These are phyloP conservation scores for Conistra vaccinii DNA, from an alignment of 2,888 invertebrate species.

Conservation along the genomic window DNA sequence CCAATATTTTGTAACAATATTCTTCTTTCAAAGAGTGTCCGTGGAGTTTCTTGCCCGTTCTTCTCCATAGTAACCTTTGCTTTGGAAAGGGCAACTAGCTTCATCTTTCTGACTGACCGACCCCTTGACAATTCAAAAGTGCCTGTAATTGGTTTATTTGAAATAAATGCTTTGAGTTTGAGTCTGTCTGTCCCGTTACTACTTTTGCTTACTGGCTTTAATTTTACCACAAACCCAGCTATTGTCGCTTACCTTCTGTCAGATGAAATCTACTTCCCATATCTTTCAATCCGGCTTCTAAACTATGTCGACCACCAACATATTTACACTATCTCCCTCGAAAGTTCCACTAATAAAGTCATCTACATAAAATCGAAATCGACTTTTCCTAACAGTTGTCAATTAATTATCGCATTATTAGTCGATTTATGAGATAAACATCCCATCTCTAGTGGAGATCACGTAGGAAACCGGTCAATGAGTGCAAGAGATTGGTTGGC, in stretches of 20 bases:
- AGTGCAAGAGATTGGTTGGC: constrained; percentile 41
- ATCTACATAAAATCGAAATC: constrained; percentile 50
- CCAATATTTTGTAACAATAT: no score
- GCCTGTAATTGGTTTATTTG: no score
- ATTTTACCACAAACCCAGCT: neutral
- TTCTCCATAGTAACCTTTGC: no score
- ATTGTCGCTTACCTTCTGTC: neutral
- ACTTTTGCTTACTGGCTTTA: neutral
- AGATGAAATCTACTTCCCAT: neutral
- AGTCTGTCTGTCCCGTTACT: no score
- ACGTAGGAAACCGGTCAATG: constrained; percentile 55
- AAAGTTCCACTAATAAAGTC: constrained; percentile 44
- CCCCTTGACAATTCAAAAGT: no score
- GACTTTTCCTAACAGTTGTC: constrained; percentile 47
- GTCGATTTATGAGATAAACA: constrained; percentile 58
- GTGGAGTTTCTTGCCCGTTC: no score
- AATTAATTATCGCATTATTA: constrained; percentile 48
- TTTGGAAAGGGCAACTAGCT: no score
- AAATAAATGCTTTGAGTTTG: no score
- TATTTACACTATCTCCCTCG: constrained; percentile 14
- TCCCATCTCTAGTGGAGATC: constrained; percentile 53
- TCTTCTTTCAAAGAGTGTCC: no score
- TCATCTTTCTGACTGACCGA: no score
- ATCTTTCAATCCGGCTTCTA: neutral
- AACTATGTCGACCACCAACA: constrained; percentile 10